Evolutionary conservation across 2,888 invertebrate genomes (phyloP).

Genomic region (Drosophila neoperkinsi): DNA sequence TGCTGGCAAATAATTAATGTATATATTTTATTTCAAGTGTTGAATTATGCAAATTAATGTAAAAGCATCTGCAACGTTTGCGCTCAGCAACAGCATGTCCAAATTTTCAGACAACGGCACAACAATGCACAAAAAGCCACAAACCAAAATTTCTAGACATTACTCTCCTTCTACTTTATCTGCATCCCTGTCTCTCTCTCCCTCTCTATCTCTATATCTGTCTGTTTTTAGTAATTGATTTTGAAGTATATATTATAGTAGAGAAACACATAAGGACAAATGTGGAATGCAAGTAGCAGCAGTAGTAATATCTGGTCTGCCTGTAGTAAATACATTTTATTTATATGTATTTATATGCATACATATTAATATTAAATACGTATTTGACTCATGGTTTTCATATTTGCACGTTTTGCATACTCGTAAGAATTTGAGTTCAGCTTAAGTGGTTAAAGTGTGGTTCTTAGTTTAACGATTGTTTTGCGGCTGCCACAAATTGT

Average conservation of each 20-base stretch:
- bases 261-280: conserved; percentile 29
- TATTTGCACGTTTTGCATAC: conserved; percentile 65
- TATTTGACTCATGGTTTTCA: conserved; percentile 64
- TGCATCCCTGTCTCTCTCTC: neutral
- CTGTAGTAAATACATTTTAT: neutral
- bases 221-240: conserved; percentile 61
- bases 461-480: conserved; percentile 45
- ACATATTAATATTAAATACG: conserved; percentile 2
- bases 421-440: conserved; percentile 63
- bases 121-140: conserved; percentile 44
- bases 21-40: conserved; percentile 28
- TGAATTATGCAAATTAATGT: conserved; percentile 60
- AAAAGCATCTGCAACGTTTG: conserved; percentile 40
- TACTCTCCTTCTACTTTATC: conserved; percentile 15
- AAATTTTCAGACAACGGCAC: conserved; percentile 45
- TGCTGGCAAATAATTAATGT: conserved; percentile 1
- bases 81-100: conserved; percentile 40
- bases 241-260: conserved; percentile 52
- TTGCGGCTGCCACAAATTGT: conserved; percentile 35
- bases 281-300: conserved; percentile 23
- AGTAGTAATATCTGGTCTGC: neutral
- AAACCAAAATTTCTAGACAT: conserved; percentile 53
- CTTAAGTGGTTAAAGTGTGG: conserved; percentile 55
- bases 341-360: neutral
- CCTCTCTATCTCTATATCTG: conserved; percentile 14